Conservation (phyloP, 2,113 vertebrate genomes). For the Hiodon tergisus region DNA sequence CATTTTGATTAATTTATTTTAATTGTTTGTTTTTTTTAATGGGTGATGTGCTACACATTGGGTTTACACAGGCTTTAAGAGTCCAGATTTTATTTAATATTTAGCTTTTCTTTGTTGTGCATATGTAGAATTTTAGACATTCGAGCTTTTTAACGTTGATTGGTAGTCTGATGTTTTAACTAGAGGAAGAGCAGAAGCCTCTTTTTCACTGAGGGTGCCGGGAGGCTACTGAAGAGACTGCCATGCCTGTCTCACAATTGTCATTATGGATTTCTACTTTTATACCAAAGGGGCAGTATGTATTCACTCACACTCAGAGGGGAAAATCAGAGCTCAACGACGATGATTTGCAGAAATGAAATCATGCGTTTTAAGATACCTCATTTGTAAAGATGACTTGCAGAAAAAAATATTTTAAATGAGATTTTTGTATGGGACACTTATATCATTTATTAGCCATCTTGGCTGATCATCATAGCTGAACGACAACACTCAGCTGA, state of each 20-base stretch:
- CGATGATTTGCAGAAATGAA: background rate
- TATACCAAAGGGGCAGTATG: conserved; percentile 49
- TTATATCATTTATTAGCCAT: too few relatives aligned
- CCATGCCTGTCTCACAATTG: conserved; percentile 10
- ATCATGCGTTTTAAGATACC: background rate
- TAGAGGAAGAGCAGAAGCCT: conserved; percentile 26
- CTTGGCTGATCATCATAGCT: too few relatives aligned
- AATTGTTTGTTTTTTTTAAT: background rate
- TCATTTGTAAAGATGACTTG: too few relatives aligned
- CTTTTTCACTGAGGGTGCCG: conserved; percentile 18
- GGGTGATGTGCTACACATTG: background rate
- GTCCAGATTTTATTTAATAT: conserved; percentile 25
- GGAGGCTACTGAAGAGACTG: background rate
- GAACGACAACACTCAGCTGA: background rate
- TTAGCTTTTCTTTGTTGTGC: conserved; percentile 31
- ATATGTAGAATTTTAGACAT: conserved; percentile 43
- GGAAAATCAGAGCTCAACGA: too few relatives aligned
- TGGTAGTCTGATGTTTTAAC: conserved; percentile 38
- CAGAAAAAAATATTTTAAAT: too few relatives aligned
- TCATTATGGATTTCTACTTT: conserved; percentile 40
- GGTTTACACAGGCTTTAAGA: background rate
- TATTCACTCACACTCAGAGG: conserved; percentile 21
- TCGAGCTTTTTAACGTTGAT: conserved; percentile 29
- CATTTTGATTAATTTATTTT: background rate
- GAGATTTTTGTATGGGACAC: too few relatives aligned